Evolutionary conservation across 2,888 invertebrate genomes (phyloP).

Genomic region (Agrochola macilenta): DNA sequence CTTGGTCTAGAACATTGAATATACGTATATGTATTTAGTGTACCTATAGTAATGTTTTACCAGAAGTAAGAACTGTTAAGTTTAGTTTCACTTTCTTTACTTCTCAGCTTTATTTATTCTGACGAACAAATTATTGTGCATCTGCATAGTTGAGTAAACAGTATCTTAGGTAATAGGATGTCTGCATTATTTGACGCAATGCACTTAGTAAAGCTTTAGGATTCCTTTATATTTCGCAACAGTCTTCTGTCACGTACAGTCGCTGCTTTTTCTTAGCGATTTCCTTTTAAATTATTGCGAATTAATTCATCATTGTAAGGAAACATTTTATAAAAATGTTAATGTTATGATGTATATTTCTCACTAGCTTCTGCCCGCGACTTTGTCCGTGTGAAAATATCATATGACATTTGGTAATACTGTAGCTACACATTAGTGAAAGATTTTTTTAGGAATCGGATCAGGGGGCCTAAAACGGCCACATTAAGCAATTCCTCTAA

Average conservation of each 20-base stretch:
- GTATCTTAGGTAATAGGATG: slow-evolving; percentile 58
- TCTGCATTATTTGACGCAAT: slow-evolving; percentile 57
- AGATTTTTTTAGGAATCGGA: no score
- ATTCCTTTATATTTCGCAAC: slow-evolving; percentile 48
- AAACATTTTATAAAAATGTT: not conserved
- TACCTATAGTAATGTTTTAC: not conserved
- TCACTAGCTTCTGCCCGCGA: no score
- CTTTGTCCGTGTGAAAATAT: no score
- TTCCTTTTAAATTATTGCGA: slow-evolving; percentile 36
- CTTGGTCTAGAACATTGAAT: not conserved
- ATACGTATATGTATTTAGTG: not conserved
- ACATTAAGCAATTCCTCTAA: no score
- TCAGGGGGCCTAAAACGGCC: no score
- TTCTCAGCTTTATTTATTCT: slow-evolving; percentile 17
- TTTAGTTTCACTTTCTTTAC: slow-evolving; percentile 12
- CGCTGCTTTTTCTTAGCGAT: slow-evolving; percentile 44
- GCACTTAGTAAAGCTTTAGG: slow-evolving; percentile 39
- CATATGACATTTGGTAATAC: no score
- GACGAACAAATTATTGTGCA: slow-evolving; percentile 30
- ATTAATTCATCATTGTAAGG: slow-evolving; percentile 14
- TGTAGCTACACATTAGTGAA: no score
- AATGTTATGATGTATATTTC: slow-evolving; percentile 2
- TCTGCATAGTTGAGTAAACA: slow-evolving; percentile 32
- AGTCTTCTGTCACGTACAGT: slow-evolving; percentile 20
- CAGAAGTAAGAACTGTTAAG: not conserved